phyloP scores from a whole-genome alignment of 2,888 invertebrate genomes.

The Sussaba pulchella region DNA sequence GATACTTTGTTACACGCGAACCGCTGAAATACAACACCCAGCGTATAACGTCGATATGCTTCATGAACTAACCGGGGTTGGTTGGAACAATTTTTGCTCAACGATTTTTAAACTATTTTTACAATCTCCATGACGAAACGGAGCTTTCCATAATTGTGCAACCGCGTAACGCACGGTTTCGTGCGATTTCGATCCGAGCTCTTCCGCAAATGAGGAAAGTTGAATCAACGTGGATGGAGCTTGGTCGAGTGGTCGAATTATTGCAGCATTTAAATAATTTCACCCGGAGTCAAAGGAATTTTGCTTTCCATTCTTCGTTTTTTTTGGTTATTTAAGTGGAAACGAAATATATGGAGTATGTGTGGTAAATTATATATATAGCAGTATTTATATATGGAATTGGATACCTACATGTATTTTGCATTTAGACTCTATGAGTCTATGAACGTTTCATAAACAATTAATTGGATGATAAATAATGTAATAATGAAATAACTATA shows the following conservation, averaged over 20 bases:
- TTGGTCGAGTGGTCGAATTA: neutral
- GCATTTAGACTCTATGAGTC: no score
- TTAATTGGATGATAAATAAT: no score
- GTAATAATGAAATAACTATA: no score
- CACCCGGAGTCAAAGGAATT: no score
- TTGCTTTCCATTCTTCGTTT: no score
- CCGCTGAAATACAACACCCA: constrained; percentile 8
- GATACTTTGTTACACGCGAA: constrained; percentile 32
- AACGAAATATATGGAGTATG: no score
- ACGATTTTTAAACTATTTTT: neutral
- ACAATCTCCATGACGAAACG: neutral
- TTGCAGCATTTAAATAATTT: neutral
- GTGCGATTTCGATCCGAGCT: neutral
- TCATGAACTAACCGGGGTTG: neutral
- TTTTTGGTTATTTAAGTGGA: no score
- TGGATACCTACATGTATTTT: no score
- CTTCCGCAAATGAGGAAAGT: neutral
- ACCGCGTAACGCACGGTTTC: neutral
- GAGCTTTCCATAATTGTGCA: neutral
- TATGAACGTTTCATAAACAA: no score
- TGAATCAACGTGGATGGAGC: neutral
- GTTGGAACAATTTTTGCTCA: constrained; percentile 2
- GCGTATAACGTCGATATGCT: constrained; percentile 2
- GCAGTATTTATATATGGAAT: no score
- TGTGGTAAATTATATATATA: no score